These are phyloP conservation scores for Tauraco hartlaubi DNA, from an alignment of 2,797 vertebrate species.

Conservation along the genomic window DNA sequence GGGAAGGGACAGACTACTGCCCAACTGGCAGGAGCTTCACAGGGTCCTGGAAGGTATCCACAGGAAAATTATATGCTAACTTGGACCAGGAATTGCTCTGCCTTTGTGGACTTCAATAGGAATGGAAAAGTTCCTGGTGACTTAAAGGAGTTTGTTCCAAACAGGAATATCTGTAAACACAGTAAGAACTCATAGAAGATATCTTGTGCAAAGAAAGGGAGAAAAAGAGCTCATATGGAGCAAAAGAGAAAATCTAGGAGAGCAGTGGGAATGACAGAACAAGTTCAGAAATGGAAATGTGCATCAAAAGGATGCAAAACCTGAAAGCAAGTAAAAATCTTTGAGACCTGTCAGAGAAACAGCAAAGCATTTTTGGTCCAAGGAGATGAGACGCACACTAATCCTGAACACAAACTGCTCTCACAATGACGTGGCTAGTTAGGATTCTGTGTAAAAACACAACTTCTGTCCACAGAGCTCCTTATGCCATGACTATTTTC, in stretches of 20 bases:
- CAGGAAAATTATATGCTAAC: background rate
- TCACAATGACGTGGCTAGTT: background rate
- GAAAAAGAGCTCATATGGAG: background rate
- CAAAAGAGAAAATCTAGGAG: background rate
- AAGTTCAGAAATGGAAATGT: background rate
- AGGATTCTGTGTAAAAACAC: background rate
- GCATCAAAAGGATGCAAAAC: background rate
- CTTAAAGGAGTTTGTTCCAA: background rate
- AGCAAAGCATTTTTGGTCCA: background rate
- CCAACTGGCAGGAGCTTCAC: background rate
- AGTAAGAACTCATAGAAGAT: background rate
- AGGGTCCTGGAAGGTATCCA: background rate
- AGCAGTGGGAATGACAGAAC: background rate
- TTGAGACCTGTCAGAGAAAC: background rate
- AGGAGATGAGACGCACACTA: background rate
- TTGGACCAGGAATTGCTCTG: background rate
- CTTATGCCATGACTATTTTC: background rate
- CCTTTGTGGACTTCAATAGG: background rate
- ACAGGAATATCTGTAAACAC: conserved; percentile 1
- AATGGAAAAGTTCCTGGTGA: background rate
- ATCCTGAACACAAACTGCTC: background rate
- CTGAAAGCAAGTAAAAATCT: background rate
- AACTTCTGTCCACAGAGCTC: background rate
- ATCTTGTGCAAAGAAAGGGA: background rate
- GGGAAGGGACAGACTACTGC: background rate